A percentile compares a stretch with the other conserved stretches of the same genome.
Evolutionary conservation across 2,113 vertebrate species (phyloP).

Genomic region (Pantherophis guttatus): DNA sequence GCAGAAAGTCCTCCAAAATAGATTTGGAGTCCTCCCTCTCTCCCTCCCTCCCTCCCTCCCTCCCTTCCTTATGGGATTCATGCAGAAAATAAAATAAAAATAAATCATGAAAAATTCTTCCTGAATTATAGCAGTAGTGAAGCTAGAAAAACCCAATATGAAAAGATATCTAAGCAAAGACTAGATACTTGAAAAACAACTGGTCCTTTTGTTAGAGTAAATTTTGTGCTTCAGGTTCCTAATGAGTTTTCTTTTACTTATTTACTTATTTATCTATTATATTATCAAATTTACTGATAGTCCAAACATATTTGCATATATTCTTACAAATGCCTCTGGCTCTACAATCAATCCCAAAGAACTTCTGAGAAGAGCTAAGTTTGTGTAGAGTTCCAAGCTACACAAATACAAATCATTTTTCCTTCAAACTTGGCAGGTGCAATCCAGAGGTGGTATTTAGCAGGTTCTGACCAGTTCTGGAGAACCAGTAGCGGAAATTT

Average conservation of each 20-base stretch:
- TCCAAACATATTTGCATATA: background rate
- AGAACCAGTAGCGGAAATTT: no score
- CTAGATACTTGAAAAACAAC: background rate
- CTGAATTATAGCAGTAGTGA: background rate
- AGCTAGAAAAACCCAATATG: background rate
- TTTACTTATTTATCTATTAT: background rate
- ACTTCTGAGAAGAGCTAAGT: background rate
- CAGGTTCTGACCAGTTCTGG: no score
- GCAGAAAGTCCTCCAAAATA: background rate
- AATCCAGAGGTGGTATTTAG: no score
- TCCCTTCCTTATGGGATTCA: background rate
- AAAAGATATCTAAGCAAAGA: background rate
- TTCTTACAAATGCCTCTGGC: background rate
- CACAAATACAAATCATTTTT: background rate
- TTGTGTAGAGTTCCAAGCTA: background rate
- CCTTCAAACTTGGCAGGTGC: background rate
- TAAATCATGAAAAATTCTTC: conserved; percentile 15
- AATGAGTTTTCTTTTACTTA: background rate
- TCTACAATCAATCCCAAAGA: background rate
- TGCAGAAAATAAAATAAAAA: background rate
- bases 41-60: background rate
- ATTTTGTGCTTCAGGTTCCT: background rate
- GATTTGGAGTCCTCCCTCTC: background rate
- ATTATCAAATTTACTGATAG: background rate
- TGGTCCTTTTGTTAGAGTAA: background rate